Conservation (phyloP, 2,888 invertebrate species). For the Cerastis leucographa region DNA sequence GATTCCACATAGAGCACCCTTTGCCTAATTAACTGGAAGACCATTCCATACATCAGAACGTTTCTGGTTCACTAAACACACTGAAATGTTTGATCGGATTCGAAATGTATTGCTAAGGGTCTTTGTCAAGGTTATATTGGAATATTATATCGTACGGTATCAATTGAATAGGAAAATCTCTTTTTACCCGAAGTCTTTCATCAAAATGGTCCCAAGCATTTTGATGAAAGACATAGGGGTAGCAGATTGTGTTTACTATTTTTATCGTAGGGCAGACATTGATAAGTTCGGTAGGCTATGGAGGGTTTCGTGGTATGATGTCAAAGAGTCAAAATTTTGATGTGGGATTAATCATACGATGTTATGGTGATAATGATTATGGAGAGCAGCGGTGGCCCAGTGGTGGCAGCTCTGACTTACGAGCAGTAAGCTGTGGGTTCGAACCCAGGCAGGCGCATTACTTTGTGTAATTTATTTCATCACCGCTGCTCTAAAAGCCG, state of each 20-base stretch:
- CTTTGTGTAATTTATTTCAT: no score
- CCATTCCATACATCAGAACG: slow-evolving; percentile 51
- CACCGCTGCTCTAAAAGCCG: no score
- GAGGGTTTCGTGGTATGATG: neutral
- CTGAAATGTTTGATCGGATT: slow-evolving; percentile 48
- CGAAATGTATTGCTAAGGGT: slow-evolving; percentile 32
- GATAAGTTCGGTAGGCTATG: neutral
- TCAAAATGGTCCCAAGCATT: neutral
- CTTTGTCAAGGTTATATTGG: slow-evolving; percentile 18
- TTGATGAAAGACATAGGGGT: neutral
- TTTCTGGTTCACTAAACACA: slow-evolving; percentile 43
- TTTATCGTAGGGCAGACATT: neutral
- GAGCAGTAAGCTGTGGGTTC: no score
- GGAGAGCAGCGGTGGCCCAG: no score
- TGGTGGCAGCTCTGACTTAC: no score
- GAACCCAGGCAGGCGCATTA: no score
- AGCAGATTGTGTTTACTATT: neutral
- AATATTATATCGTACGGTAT: slow-evolving; percentile 13
- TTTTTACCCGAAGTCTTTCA: neutral
- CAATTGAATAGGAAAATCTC: neutral
- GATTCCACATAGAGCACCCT: slow-evolving; percentile 54
- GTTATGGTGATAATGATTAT: no score
- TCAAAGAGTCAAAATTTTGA: neutral
- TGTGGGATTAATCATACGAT: neutral
- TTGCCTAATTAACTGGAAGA: slow-evolving; percentile 54